Base-by-base conservation (phyloP, 2,113 vertebrate species). In the Physeter macrocephalus region DNA sequence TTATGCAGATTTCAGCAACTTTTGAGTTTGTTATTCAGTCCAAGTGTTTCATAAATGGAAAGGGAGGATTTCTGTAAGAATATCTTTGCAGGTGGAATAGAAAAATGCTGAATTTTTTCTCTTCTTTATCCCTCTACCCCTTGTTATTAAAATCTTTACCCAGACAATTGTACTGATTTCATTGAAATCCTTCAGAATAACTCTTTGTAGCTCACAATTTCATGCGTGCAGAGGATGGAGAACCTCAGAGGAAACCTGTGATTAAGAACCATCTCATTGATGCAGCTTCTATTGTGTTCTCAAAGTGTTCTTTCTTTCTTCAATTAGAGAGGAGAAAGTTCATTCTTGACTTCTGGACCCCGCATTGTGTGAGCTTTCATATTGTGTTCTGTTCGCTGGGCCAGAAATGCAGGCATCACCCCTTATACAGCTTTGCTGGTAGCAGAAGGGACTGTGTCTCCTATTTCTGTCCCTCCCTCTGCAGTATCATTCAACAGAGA, bases 1-100 rank as follows among this genome's bases (percentile, higher is more conserved):
- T 97, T 98, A 98, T 98, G 96, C 97, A 97, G 97, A 98, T 98
- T 98, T 97, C 95, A 97, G 96, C 97, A 98, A 94, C 93, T 98
- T 97, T 93, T 4, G 74, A 95, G 95, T 97, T 98, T 98, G 95
- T 97, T 98, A 97, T 97, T 97, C 93, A 96, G 93, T 95, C 95
- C 83, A 72, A 94, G 93, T 96, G 95, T 87, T 97, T 96, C 86
- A 95, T 97, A 97, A 97, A 97, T 97, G 95, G 97, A 96, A 98
- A 98, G 66, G 90, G 95, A 98, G 94, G 57, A 57, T 96, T 97
- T 95, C 97, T 98, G 83, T 95, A 96, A 97, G 94, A 89, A 96
- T 94, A 62, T 97, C 96, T 96, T 95, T 97, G 94, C 96, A 96
- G 96, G 97, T 98, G 96, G 96, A 96, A 98, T 96, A 86, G 97